Evolutionary conservation across 2,113 vertebrate genomes (phyloP).

Genomic region (Leptodactylus fuscus): DNA sequence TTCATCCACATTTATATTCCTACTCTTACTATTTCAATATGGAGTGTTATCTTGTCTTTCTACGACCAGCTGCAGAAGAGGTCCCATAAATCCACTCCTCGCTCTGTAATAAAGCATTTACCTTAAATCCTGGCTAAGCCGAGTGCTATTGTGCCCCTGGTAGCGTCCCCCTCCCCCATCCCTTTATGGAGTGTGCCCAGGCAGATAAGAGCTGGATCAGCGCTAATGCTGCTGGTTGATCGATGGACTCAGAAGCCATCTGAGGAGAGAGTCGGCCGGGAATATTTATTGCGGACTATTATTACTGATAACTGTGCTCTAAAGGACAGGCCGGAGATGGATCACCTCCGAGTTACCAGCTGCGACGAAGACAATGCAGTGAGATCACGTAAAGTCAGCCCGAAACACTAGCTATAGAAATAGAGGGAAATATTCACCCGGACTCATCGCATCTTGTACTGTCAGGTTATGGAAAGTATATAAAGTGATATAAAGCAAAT

Average conservation of each 20-base stretch:
- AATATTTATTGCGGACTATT: constrained; percentile 43
- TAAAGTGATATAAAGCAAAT: too few relatives aligned
- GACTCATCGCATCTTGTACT: too few relatives aligned
- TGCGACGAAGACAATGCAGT: neutral
- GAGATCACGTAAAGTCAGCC: neutral
- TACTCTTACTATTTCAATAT: too few relatives aligned
- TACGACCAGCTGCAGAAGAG: neutral
- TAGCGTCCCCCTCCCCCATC: constrained; percentile 4
- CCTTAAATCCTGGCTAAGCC: neutral
- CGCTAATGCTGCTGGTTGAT: constrained; percentile 36
- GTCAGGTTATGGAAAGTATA: too few relatives aligned
- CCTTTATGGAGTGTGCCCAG: constrained; percentile 21
- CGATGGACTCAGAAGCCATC: constrained; percentile 30
- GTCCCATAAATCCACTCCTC: neutral
- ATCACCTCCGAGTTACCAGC: neutral
- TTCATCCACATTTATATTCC: neutral
- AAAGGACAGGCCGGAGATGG: neutral
- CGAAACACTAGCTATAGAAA: neutral
- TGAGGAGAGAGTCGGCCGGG: constrained; percentile 9
- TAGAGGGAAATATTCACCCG: too few relatives aligned
- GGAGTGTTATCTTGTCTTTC: neutral
- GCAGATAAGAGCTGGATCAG: constrained; percentile 47
- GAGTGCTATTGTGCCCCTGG: neutral
- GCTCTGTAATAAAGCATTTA: neutral
- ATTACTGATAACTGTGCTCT: constrained; percentile 19